Evolutionary conservation across 2,113 vertebrate genomes (phyloP).

Genomic region (Sylvietta virens): DNA sequence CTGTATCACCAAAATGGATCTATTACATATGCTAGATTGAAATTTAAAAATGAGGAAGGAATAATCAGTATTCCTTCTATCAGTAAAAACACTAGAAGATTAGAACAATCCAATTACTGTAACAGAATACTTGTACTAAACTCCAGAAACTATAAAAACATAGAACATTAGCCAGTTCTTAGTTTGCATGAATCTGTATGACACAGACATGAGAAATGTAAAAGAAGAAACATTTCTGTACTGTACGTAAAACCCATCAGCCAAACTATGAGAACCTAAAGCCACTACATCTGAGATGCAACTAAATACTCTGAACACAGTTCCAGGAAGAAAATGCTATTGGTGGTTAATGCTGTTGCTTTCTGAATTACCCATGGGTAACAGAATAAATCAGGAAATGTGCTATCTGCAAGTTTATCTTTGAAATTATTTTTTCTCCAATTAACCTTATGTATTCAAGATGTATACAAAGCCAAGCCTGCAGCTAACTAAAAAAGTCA

Average conservation of each 20-base stretch:
- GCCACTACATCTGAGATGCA: background rate
- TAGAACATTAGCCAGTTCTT: background rate
- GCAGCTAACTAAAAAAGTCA: background rate
- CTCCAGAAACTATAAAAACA: background rate
- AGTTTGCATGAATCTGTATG: constrained; percentile 1
- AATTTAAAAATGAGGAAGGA: background rate
- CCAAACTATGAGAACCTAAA: background rate
- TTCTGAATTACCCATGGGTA: background rate
- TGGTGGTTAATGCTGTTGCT: background rate
- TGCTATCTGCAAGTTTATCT: background rate
- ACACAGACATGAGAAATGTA: background rate
- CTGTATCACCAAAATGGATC: background rate
- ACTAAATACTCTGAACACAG: background rate
- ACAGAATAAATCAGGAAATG: background rate
- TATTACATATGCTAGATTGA: background rate
- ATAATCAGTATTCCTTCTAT: background rate
- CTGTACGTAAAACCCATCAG: background rate
- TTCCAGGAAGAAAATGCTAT: background rate
- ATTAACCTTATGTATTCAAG: background rate
- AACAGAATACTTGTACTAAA: background rate
- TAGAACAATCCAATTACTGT: background rate
- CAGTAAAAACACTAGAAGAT: background rate
- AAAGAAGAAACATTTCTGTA: background rate
- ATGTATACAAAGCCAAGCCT: background rate
- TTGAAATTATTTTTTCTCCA: background rate